Evolutionary conservation across 2,888 invertebrate species (phyloP).

Genomic region (Stenolophus ochropezus): DNA sequence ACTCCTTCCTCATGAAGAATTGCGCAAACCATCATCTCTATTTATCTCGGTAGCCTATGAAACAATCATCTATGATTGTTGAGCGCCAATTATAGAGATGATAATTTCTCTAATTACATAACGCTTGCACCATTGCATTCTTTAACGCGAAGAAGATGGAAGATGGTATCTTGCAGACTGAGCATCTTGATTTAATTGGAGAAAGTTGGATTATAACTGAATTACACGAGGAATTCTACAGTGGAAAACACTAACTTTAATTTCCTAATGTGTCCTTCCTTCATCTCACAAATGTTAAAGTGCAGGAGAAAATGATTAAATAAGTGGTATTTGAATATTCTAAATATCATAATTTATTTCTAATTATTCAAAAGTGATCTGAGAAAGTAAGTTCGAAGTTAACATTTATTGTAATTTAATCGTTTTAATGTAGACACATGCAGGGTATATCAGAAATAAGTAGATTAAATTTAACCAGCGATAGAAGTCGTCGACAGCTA

Average conservation of each 20-base stretch:
- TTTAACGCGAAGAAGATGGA: slow-evolving; percentile 31
- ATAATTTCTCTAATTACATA: slow-evolving; percentile 44
- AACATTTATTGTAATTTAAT: no score
- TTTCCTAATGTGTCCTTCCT: neutral
- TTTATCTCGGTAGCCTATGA: slow-evolving; percentile 28
- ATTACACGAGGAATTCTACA: neutral
- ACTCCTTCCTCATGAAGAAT: slow-evolving; percentile 17
- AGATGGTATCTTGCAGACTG: slow-evolving; percentile 9
- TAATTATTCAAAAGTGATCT: no score
- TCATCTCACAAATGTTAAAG: neutral
- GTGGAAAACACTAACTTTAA: neutral
- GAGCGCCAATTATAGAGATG: slow-evolving; percentile 2
- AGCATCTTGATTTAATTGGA: slow-evolving; percentile 8
- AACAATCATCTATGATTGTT: slow-evolving; percentile 26
- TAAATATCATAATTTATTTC: no score
- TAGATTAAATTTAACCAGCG: no score
- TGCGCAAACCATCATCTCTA: slow-evolving; percentile 6
- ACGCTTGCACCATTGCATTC: slow-evolving; percentile 28
- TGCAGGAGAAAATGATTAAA: neutral
- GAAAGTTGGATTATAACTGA: slow-evolving; percentile 2
- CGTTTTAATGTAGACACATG: no score
- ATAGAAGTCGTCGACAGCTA: no score
- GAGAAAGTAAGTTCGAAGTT: no score
- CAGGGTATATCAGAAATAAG: no score
- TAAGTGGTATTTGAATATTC: neutral